These are phyloP conservation scores for Lota lota DNA, from an alignment of 2,113 vertebrate genomes.

Conservation along the genomic window DNA sequence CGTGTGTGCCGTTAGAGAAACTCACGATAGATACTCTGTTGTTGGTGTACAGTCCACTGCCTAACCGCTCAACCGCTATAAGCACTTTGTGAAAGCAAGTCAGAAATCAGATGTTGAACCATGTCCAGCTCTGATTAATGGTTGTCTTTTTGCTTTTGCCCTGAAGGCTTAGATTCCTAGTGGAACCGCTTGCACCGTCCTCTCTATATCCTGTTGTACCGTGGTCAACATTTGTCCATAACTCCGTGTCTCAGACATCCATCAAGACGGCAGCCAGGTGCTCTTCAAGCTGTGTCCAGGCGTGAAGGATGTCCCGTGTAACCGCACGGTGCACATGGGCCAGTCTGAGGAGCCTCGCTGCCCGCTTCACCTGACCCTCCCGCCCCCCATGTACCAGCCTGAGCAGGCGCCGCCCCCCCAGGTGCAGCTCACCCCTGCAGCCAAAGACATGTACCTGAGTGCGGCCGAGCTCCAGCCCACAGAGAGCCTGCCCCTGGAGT, in stretches of 20 bases:
- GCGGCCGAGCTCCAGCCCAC: slow-evolving; percentile 95
- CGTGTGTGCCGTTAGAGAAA: too few species aligned
- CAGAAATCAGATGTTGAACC: too few species aligned
- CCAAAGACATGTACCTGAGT: slow-evolving; percentile 90
- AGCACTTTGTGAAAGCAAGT: too few species aligned
- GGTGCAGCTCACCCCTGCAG: slow-evolving; percentile 75
- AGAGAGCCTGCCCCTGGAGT: slow-evolving; percentile 91
- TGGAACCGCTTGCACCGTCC: too few species aligned
- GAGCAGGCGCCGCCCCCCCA: slow-evolving; percentile 83
- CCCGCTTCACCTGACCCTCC: slow-evolving; percentile 86
- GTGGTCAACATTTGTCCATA: slow-evolving; percentile 64
- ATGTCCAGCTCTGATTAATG: too few species aligned
- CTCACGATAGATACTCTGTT: too few species aligned
- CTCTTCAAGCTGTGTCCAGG: slow-evolving; percentile 91
- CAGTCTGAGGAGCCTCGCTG: slow-evolving; percentile 90
- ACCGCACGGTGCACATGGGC: slow-evolving; percentile 85
- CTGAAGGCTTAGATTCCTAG: too few species aligned
- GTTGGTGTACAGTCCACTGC: too few species aligned
- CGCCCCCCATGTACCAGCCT: slow-evolving; percentile 86
- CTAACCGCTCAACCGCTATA: too few species aligned
- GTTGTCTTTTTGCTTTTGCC: too few species aligned
- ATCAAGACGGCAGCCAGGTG: slow-evolving; percentile 89
- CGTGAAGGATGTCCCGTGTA: slow-evolving; percentile 86
- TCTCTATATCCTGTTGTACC: too few species aligned
- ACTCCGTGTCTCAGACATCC: slow-evolving; percentile 82